Conservation (phyloP, 2,888 invertebrate species). For the Drosophila lacicola region DNA sequence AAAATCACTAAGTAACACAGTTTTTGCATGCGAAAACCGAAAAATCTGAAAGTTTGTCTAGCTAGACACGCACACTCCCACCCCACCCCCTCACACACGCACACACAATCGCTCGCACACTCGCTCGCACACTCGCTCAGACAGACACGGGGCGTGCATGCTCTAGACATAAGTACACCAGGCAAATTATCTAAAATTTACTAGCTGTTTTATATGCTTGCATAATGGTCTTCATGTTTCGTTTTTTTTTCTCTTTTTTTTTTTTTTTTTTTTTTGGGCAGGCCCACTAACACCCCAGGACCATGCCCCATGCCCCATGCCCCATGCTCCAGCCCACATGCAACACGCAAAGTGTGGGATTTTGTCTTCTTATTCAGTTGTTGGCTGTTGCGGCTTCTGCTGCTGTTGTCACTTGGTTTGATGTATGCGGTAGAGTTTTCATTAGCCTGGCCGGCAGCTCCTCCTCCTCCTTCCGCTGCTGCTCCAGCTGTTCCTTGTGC, state of each 20-base stretch:
- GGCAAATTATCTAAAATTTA: slow-evolving; percentile 79
- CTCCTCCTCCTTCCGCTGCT: slow-evolving; percentile 8
- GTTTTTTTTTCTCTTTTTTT: neutral
- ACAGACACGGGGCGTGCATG: slow-evolving; percentile 35
- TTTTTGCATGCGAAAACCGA: slow-evolving; percentile 30
- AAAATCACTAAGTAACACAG: slow-evolving; percentile 61
- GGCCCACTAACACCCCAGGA: neutral
- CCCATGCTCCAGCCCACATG: neutral
- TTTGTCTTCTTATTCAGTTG: slow-evolving; percentile 56
- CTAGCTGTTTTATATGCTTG: slow-evolving; percentile 66
- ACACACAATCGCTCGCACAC: slow-evolving; percentile 2
- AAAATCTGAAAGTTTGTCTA: slow-evolving; percentile 52
- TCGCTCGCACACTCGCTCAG: slow-evolving; percentile 12
- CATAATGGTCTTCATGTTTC: slow-evolving; percentile 46
- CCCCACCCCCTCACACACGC: slow-evolving; percentile 3
- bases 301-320: neutral
- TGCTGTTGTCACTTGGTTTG: slow-evolving; percentile 76
- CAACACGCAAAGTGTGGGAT: slow-evolving; percentile 6
- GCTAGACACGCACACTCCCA: slow-evolving; percentile 25
- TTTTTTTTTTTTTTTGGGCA: neutral
- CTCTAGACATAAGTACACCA: slow-evolving; percentile 77
- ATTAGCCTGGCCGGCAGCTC: slow-evolving; percentile 54
- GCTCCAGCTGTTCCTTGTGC: slow-evolving; percentile 1
- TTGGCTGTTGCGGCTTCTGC: slow-evolving; percentile 51
- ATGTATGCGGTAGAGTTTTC: slow-evolving; percentile 76